A percentile compares a stretch with the other conserved stretches of the same genome.
These are phyloP conservation scores for Pangasius larnaudii DNA, from an alignment of 2,797 vertebrate species.

Conservation along the genomic window DNA sequence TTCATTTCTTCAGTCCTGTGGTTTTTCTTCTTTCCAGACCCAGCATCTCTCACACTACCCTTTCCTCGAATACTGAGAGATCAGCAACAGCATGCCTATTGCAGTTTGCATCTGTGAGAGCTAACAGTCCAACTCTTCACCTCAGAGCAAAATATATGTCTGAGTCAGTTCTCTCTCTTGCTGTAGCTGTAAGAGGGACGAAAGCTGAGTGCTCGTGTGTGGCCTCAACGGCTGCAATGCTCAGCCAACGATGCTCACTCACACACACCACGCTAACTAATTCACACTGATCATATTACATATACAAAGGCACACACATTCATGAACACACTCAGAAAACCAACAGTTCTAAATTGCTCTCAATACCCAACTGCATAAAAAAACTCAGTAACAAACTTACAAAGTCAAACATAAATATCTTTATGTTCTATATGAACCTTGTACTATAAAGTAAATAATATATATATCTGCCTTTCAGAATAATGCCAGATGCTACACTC, in stretches of 20 bases:
- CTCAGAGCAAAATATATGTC: background rate
- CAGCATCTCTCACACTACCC: background rate
- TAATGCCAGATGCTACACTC: constrained; percentile 7
- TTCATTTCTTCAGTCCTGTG: background rate
- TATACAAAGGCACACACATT: constrained; percentile 28
- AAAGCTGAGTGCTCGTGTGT: constrained; percentile 51
- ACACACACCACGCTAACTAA: constrained; percentile 28
- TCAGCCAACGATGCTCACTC: constrained; percentile 34
- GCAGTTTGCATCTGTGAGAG: constrained; percentile 74
- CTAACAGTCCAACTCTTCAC: constrained; percentile 74
- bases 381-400: constrained; percentile 28
- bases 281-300: constrained; percentile 51
- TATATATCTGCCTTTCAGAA: background rate
- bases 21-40: constrained; percentile 15
- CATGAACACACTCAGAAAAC: constrained; percentile 41
- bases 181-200: constrained; percentile 29
- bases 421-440: no score
- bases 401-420: constrained; percentile 11
- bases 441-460: background rate
- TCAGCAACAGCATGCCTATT: constrained; percentile 60
- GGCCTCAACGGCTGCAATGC: constrained; percentile 40
- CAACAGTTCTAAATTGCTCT: constrained; percentile 40
- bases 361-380: constrained; percentile 32
- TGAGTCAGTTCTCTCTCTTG: constrained; percentile 26
- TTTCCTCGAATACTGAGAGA: constrained; percentile 27